Conservation (phyloP, 2,797 vertebrate genomes). For the Onychomys torridus region DNA sequence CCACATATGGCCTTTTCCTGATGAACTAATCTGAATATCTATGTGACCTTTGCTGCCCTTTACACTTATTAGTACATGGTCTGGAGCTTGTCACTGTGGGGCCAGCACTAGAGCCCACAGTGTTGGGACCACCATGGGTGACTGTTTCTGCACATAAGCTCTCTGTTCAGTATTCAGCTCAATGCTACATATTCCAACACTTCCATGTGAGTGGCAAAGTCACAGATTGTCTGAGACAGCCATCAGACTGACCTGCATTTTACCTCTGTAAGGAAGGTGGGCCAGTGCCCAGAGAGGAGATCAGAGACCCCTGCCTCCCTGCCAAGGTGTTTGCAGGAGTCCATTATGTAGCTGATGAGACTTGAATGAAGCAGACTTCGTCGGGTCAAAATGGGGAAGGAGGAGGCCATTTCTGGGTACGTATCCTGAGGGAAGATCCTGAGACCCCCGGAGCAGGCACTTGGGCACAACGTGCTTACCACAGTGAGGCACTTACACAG, state of each 20-base stretch:
- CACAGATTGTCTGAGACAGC: neutral
- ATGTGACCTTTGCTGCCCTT: neutral
- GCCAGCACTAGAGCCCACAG: neutral
- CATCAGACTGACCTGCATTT: neutral
- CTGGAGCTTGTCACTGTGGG: neutral
- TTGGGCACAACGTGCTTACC: neutral
- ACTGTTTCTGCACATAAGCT: neutral
- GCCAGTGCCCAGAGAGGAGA: neutral
- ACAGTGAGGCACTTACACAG: neutral
- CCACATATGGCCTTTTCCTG: neutral
- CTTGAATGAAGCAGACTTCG: neutral
- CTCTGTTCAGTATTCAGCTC: neutral
- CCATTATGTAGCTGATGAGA: neutral
- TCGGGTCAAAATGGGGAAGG: neutral
- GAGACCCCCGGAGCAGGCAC: neutral
- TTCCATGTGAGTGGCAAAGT: neutral
- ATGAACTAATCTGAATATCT: neutral
- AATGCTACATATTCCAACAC: neutral
- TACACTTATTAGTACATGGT: too few relatives aligned
- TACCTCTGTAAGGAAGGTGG: neutral
- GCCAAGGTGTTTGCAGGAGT: neutral
- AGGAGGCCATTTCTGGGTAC: neutral
- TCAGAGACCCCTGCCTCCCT: accelerated
- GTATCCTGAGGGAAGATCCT: neutral
- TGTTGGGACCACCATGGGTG: accelerated